Evolutionary conservation across 2,113 vertebrate genomes (phyloP), one percentile per base, ranked within the genome.

Genomic region (Neofelis nebulosa): DNA sequence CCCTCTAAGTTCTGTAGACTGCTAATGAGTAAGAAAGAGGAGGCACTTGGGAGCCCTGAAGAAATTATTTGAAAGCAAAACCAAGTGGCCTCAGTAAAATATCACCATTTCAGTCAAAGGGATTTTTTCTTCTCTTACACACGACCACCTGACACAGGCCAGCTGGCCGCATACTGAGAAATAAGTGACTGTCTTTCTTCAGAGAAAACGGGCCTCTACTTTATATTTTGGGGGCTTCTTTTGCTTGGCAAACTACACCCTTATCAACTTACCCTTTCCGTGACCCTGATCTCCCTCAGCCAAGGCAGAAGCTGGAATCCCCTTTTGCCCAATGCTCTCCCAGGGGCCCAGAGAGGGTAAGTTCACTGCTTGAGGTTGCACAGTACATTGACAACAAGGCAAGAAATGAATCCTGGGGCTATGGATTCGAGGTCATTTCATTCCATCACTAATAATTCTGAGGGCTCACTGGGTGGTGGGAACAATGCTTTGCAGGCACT

Each of bases 61-160:
- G 98, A 97, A 97, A 96, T 95, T 98, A 96, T 98, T 98, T 98
- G 96, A 98, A 98, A 98, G 97, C 98, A 98, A 98, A 98, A 96
- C 97, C 97, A 98, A 99, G 89, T 93, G 97, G 98, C 95, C 98
- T 98, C 97, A 33, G 92, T 98, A 98, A 98, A 98, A 98, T 86
- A 98, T 97, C 97, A 97, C 96, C 94, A 97, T 98, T 97, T 97
- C 86, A 98, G 93, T 97, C 95, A 93, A 97, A 98, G 95, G 92
- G 81, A 93, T 96, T 98, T 98, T 89, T 97, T 92, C 57, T 84
- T 76, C 92, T 88, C 94, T 97, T 97, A 76, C 50, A 78, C 94
- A 97, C 82, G 6, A 82, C 91, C 92, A 95, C 91, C 98, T 98
- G 97, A 97, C 95, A 88, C 41, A 84, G 94, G 48, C 93, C 74